Percentiles rank a stretch among this genome's conserved stretches.
Conservation (phyloP, 23 tunicate genomes). For the Phallusia fumigata region DNA sequence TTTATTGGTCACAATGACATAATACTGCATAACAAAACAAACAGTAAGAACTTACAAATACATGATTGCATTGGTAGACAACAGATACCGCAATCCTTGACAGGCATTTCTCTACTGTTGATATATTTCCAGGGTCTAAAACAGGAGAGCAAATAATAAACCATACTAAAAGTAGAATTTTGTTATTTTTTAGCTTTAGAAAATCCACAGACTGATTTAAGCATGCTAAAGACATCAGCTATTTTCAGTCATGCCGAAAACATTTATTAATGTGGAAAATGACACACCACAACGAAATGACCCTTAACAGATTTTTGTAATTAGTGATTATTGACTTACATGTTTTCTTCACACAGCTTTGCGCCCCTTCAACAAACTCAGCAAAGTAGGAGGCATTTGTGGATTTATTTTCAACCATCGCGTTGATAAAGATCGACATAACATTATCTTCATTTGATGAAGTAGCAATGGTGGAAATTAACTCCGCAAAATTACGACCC, state of each 20-base stretch:
- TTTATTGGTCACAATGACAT: too few relatives aligned
- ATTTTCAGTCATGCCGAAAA: too few relatives aligned
- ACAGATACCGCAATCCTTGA: not conserved
- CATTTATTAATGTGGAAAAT: too few relatives aligned
- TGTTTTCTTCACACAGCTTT: not conserved
- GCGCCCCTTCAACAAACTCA: not conserved
- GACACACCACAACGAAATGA: too few relatives aligned
- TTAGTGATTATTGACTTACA: not conserved
- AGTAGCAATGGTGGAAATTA: not conserved
- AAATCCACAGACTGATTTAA: too few relatives aligned
- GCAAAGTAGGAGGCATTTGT: not conserved
- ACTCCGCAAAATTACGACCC: not conserved
- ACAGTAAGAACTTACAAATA: not conserved
- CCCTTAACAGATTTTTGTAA: too few relatives aligned
- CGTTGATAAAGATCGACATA: not conserved
- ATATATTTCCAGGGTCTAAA: not conserved
- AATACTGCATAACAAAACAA: not conserved
- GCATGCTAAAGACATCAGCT: too few relatives aligned
- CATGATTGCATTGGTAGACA: not conserved
- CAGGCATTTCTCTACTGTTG: not conserved
- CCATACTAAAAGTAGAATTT: too few relatives aligned
- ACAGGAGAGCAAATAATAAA: too few relatives aligned
- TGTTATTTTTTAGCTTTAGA: too few relatives aligned
- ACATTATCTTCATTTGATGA: not conserved
- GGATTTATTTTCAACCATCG: not conserved